phyloP scores from a whole-genome alignment of 2,888 invertebrate species.

The Ctena decussata region DNA sequence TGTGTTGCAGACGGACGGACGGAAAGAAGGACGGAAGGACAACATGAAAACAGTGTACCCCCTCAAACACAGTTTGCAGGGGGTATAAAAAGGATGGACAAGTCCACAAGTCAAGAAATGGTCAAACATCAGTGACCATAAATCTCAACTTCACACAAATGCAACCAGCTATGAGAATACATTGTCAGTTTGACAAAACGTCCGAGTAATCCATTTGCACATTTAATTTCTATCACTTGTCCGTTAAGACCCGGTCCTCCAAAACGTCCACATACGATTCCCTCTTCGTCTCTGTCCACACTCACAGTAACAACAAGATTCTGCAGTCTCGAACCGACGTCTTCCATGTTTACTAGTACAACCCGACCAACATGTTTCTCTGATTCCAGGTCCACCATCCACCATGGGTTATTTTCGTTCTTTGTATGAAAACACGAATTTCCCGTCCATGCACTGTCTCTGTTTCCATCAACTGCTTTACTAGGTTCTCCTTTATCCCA shows the following conservation, averaged over 20 bases:
- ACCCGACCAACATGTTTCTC: background rate
- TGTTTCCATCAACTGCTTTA: background rate
- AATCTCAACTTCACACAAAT: too few species aligned
- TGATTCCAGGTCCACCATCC: background rate
- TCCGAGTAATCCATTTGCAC: background rate
- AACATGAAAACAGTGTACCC: too few species aligned
- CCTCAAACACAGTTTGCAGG: too few species aligned
- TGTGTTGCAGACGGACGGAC: too few species aligned
- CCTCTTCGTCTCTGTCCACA: background rate
- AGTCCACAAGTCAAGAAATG: too few species aligned
- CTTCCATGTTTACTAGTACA: background rate
- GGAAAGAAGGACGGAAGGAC: too few species aligned
- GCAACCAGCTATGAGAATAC: too few species aligned
- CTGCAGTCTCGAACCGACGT: background rate
- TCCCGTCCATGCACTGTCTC: background rate
- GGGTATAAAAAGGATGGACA: too few species aligned
- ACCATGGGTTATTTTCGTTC: background rate
- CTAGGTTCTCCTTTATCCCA: background rate
- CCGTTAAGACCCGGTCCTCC: background rate
- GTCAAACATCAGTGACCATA: too few species aligned
- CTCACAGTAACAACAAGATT: background rate
- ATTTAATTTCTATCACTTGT: background rate
- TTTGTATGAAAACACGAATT: background rate
- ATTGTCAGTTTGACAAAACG: background rate
- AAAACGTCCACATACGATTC: background rate